Evolutionary conservation across 2,888 invertebrate genomes (phyloP).

Genomic region (Mimumesa dahlbomi): DNA sequence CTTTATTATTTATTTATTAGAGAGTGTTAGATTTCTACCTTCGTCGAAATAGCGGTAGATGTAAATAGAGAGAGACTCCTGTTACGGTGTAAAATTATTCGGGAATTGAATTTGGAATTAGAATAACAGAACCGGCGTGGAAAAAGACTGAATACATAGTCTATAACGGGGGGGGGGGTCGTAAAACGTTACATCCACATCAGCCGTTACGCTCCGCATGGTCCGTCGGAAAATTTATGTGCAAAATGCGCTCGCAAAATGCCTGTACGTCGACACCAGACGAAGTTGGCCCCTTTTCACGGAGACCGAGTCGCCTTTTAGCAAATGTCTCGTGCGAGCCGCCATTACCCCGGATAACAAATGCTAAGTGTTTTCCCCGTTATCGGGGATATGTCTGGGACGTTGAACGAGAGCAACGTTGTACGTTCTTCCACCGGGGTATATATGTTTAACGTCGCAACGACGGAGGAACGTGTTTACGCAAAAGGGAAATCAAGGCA

Average conservation of each 20-base stretch:
- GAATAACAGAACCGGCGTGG: too few relatives aligned
- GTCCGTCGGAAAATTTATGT: slow-evolving; percentile 37
- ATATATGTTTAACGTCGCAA: slow-evolving; percentile 32
- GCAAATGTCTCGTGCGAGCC: slow-evolving; percentile 60
- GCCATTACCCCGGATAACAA: slow-evolving; percentile 65
- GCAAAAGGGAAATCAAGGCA: slow-evolving; percentile 31
- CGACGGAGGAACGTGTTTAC: slow-evolving; percentile 42
- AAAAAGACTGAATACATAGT: too few relatives aligned
- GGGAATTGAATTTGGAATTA: too few relatives aligned
- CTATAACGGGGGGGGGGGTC: too few relatives aligned
- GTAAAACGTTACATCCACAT: neutral
- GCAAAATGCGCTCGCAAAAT: slow-evolving; percentile 26
- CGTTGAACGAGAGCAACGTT: slow-evolving; percentile 53
- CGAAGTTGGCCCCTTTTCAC: slow-evolving; percentile 43
- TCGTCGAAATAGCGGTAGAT: too few relatives aligned
- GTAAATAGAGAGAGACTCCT: too few relatives aligned
- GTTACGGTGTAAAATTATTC: too few relatives aligned
- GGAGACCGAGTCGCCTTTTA: slow-evolving; percentile 56
- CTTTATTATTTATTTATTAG: too few relatives aligned
- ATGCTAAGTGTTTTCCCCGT: slow-evolving; percentile 68
- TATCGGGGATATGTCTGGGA: slow-evolving; percentile 57
- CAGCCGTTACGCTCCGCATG: slow-evolving; percentile 2
- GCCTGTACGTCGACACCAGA: slow-evolving; percentile 35
- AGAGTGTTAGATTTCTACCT: too few relatives aligned
- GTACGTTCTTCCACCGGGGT: slow-evolving; percentile 31